Percentiles rank a stretch among this genome's conserved stretches.
phyloP scores from a whole-genome alignment of 2,888 invertebrate genomes.

The Eilema sororculum region DNA sequence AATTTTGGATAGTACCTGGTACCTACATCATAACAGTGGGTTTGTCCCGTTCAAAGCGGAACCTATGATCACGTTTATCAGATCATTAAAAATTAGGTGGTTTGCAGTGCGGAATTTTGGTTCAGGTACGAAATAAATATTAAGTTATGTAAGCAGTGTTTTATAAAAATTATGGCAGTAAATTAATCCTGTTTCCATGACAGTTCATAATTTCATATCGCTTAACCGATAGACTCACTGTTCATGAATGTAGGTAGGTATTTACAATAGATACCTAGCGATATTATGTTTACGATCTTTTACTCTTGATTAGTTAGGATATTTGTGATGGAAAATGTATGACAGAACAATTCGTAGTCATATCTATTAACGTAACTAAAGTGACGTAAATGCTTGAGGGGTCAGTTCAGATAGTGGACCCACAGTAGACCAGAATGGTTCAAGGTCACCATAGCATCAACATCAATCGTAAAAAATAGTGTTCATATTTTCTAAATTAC shows the following conservation, averaged over 20 bases:
- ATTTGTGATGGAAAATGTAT: slow-evolving; percentile 40
- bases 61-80: neutral
- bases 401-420: slow-evolving; percentile 58
- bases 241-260: slow-evolving; percentile 58
- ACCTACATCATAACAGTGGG: neutral
- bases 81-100: neutral
- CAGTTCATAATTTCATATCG: slow-evolving; percentile 50
- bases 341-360: slow-evolving; percentile 35
- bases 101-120: neutral
- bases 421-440: slow-evolving; percentile 59
- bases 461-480: neutral
- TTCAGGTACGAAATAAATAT: neutral
- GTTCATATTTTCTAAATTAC: neutral
- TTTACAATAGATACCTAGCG: slow-evolving; percentile 65
- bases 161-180: neutral
- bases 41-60: neutral
- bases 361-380: slow-evolving; percentile 38
- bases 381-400: slow-evolving; percentile 49
- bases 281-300: slow-evolving; percentile 69
- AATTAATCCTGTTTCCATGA: slow-evolving; percentile 33
- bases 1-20: too few relatives aligned
- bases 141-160: neutral
- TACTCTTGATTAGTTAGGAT: slow-evolving; percentile 38
- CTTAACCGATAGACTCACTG: slow-evolving; percentile 59
- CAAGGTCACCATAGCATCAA: slow-evolving; percentile 40